Evolutionary conservation across 2,113 vertebrate genomes (phyloP).

Genomic region (Crotalus horridus): DNA sequence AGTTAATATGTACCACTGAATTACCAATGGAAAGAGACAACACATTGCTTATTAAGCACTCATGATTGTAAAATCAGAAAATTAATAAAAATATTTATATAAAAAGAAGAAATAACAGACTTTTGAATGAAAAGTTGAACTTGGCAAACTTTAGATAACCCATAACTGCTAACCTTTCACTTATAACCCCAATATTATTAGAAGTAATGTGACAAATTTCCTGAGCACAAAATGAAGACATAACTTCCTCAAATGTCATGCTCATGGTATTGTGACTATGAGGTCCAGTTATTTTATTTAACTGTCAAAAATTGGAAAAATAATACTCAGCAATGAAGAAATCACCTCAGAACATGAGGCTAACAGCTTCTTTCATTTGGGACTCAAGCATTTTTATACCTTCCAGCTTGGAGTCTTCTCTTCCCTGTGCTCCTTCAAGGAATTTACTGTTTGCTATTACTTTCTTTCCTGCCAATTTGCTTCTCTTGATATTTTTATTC

Average conservation of each 20-base stretch:
- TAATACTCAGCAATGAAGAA: constrained; percentile 53
- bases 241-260: constrained; percentile 58
- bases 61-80: too few species aligned
- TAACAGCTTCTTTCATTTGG: constrained; percentile 66
- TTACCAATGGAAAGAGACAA: too few species aligned
- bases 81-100: too few species aligned
- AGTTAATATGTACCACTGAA: too few species aligned
- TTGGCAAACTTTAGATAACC: constrained; percentile 38
- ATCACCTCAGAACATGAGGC: constrained; percentile 43
- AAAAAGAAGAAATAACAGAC: background rate
- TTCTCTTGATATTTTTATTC: constrained; percentile 50
- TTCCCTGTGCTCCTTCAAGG: constrained; percentile 62
- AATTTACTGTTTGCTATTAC: constrained; percentile 55
- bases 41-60: too few species aligned
- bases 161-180: constrained; percentile 54
- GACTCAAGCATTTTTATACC: constrained; percentile 58
- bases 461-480: constrained; percentile 52
- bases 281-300: constrained; percentile 71
- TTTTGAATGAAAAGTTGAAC: background rate
- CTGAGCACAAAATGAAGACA: constrained; percentile 63
- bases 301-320: constrained; percentile 71
- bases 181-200: constrained; percentile 44
- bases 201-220: constrained; percentile 54
- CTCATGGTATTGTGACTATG: constrained; percentile 62
- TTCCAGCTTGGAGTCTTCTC: constrained; percentile 55